Percentiles rank a stretch among this genome's conserved stretches.
phyloP scores from a whole-genome alignment of 2,888 invertebrate species.

The Drosophila mettleri region DNA sequence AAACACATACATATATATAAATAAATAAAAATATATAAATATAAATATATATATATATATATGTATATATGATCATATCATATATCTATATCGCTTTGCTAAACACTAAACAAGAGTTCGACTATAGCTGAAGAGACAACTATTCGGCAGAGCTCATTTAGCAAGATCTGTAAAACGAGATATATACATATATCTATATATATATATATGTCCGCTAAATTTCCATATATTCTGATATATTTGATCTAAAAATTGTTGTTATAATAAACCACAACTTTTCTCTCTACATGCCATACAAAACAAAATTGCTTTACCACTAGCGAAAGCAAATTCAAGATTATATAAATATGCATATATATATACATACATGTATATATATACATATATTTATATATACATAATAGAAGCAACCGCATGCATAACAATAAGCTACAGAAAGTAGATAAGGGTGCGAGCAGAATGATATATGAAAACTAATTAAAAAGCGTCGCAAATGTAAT shows the following conservation, averaged over 20 bases:
- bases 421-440: constrained; percentile 41
- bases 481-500: constrained; percentile 63
- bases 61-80: constrained; percentile 9
- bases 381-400: constrained; percentile 21
- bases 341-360: constrained; percentile 20
- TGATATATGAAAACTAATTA: constrained; percentile 29
- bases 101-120: constrained; percentile 35
- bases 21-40: neutral
- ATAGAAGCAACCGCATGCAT: constrained; percentile 40
- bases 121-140: constrained; percentile 18
- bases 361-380: constrained; percentile 19
- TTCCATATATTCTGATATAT: constrained; percentile 10
- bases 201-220: neutral
- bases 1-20: neutral
- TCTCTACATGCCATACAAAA: constrained; percentile 39
- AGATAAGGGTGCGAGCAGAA: constrained; percentile 45
- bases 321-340: constrained; percentile 22
- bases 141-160: constrained; percentile 8
- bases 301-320: constrained; percentile 39
- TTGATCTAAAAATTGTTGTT: constrained; percentile 9
- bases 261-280: constrained; percentile 24
- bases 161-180: neutral
- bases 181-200: neutral
- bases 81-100: constrained; percentile 25
- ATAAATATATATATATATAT: constrained; percentile 1